Evolutionary conservation across 2,797 vertebrate genomes (phyloP).

Genomic region (Carcharodon carcharias): DNA sequence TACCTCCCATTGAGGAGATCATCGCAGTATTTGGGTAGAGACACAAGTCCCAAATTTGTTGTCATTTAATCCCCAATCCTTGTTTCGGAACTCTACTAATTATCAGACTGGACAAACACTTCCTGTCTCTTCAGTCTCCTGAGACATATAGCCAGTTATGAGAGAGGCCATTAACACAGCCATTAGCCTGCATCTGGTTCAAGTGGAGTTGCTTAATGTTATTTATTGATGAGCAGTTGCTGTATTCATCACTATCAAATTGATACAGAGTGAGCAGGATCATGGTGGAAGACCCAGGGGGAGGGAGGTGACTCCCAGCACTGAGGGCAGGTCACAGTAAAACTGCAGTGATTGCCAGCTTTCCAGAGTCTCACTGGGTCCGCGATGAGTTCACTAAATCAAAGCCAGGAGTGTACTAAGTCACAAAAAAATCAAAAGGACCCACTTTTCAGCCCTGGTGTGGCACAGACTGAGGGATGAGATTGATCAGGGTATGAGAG

Average conservation of each 20-base stretch:
- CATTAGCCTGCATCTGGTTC: background rate
- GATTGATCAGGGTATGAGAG: background rate
- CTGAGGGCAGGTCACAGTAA: background rate
- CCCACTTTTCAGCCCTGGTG: background rate
- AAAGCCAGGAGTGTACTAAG: background rate
- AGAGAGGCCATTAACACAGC: background rate
- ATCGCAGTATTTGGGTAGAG: background rate
- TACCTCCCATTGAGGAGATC: background rate
- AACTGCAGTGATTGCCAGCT: background rate
- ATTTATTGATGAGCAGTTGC: slow-evolving; percentile 10
- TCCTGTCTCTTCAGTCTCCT: background rate
- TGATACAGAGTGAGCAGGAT: background rate
- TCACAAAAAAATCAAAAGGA: background rate
- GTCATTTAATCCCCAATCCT: background rate
- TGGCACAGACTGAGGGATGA: background rate
- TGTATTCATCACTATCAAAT: background rate
- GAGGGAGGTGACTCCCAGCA: background rate
- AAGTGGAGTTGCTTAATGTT: background rate
- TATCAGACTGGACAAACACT: background rate
- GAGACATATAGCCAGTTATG: background rate
- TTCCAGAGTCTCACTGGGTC: too few relatives aligned
- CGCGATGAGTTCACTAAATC: background rate
- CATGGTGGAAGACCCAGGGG: background rate
- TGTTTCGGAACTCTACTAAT: background rate
- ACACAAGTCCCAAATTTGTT: background rate